Percentiles rank a stretch among this genome's conserved stretches.
These are phyloP conservation scores for Oryzias javanicus DNA, from an alignment of 2,113 vertebrate genomes.

Conservation along the genomic window DNA sequence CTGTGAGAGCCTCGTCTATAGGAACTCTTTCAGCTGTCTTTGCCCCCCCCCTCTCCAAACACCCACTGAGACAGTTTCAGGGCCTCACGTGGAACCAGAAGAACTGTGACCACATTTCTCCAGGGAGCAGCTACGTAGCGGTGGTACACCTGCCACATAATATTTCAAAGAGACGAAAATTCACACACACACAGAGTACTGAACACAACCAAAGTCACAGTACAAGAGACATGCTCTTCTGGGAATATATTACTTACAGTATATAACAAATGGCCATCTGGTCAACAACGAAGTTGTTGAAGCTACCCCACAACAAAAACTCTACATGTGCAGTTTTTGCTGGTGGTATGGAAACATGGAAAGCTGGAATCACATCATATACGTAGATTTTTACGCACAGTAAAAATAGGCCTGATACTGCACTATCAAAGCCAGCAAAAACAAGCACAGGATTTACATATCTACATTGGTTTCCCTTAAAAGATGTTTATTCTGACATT, in stretches of 20 bases:
- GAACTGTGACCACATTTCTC: constrained; percentile 50
- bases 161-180: constrained; percentile 54
- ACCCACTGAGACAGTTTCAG: constrained; percentile 39
- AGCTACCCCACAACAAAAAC: constrained; percentile 31
- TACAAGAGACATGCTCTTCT: constrained; percentile 44
- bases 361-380: not conserved
- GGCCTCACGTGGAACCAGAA: constrained; percentile 47
- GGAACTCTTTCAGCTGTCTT: constrained; percentile 50
- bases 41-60: constrained; percentile 27
- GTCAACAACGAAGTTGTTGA: constrained; percentile 30
- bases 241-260: constrained; percentile 50
- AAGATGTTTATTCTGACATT: no score
- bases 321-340: constrained; percentile 9
- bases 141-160: constrained; percentile 56
- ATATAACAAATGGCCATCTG: constrained; percentile 36
- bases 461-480: no score
- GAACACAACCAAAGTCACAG: constrained; percentile 27
- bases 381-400: no score
- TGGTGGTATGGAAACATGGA: constrained; percentile 38
- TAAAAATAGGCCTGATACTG: no score
- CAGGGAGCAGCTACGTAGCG: constrained; percentile 53
- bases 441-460: no score
- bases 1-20: constrained; percentile 48
- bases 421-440: no score
- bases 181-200: constrained; percentile 42